phyloP scores from a whole-genome alignment of 2,888 invertebrate species.

The Chorisops tibialis region DNA sequence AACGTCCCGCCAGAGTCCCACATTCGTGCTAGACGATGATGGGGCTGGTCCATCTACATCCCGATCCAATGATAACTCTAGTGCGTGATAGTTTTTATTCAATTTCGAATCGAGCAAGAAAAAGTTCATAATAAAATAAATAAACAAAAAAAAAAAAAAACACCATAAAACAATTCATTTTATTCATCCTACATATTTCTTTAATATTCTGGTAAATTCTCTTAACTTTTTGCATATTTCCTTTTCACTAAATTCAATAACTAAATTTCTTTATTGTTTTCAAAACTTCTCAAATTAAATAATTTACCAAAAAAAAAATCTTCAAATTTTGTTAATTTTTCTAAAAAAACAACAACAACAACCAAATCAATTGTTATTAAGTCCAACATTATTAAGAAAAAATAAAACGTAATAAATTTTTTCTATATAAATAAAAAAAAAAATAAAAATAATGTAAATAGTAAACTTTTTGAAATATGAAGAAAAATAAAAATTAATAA shows the following conservation, averaged over 20 bases:
- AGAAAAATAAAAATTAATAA: conserved; percentile 35
- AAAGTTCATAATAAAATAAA: conserved; percentile 37
- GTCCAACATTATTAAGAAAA: conserved; percentile 33
- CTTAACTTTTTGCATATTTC: neutral
- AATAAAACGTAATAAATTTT: conserved; percentile 33
- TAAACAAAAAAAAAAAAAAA: conserved; percentile 23
- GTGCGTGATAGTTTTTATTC: conserved; percentile 53
- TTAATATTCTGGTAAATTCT: conserved; percentile 1
- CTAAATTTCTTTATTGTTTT: conserved; percentile 8
- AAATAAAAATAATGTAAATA: conserved; percentile 17
- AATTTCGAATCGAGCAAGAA: conserved; percentile 42
- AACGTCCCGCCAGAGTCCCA: conserved; percentile 57
- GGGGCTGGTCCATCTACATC: conserved; percentile 53
- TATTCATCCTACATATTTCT: conserved; percentile 19
- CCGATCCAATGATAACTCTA: conserved; percentile 54
- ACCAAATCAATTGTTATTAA: conserved; percentile 34
- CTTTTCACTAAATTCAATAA: neutral
- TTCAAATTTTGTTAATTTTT: conserved; percentile 14
- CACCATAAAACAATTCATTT: conserved; percentile 17
- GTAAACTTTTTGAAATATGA: conserved; percentile 26
- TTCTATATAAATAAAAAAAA: conserved; percentile 7
- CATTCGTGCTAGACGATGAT: conserved; percentile 51
- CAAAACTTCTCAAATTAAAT: conserved; percentile 19
- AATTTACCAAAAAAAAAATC: conserved; percentile 1
- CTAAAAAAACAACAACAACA: conserved; percentile 31